Evolutionary conservation across 2,797 vertebrate genomes (phyloP).

Genomic region (Sebastes nivosus): DNA sequence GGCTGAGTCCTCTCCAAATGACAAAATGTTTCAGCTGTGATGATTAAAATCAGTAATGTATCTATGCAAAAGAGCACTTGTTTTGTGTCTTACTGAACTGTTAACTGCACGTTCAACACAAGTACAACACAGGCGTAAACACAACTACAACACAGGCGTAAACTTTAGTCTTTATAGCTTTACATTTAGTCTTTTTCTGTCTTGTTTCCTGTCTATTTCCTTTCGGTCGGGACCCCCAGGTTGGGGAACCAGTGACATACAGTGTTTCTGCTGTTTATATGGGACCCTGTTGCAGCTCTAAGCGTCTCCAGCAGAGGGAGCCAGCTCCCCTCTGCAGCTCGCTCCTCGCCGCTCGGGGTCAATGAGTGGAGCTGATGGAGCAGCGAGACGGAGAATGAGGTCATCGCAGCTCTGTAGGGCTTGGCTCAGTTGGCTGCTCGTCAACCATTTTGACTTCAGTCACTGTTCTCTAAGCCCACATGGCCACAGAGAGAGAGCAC

Average conservation of each 20-base stretch:
- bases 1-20: not conserved
- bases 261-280: not conserved
- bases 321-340: not conserved
- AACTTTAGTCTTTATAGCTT: no score
- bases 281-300: not conserved
- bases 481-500: slow-evolving; percentile 2
- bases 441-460: slow-evolving; percentile 59
- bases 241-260: no score
- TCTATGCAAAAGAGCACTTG: slow-evolving; percentile 25
- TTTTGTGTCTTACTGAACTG: slow-evolving; percentile 19
- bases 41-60: slow-evolving; percentile 54
- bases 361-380: slow-evolving; percentile 59
- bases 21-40: slow-evolving; percentile 35
- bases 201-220: no score
- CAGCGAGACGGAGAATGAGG: slow-evolving; percentile 60
- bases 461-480: slow-evolving; percentile 33
- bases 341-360: slow-evolving; percentile 13
- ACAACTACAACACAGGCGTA: no score
- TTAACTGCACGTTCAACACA: not conserved
- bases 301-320: slow-evolving; percentile 51
- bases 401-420: slow-evolving; percentile 71
- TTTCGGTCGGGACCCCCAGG: no score
- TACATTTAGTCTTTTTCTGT: accelerated
- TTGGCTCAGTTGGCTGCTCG: slow-evolving; percentile 56
- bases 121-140: no score